Evolutionary conservation across 2,888 invertebrate genomes (phyloP), one percentile per base, ranked within the genome.

Genomic region (Tetragonisca angustula): DNA sequence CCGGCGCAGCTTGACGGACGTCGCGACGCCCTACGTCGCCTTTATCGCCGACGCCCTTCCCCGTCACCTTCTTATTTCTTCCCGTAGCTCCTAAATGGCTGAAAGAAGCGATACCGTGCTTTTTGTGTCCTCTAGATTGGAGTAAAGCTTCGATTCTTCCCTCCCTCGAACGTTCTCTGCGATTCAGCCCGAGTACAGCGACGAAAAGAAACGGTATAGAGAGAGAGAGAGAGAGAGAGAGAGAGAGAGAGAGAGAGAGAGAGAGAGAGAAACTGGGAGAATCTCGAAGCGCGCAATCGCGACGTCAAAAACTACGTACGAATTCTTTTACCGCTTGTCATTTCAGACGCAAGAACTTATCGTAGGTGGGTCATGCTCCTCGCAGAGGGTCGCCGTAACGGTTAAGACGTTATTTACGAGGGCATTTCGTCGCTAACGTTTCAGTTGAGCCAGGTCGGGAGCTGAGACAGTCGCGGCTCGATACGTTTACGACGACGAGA

Each of bases 21-120:
- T 94, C 93, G 93, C 92, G 94, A 94, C 94, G 94, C 94, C 94
- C 94, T 93, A 91, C 91, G 92, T 92, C 92, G 92, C 92, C 90
- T 92, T 93, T 92, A 93, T 93, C 92, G 91, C 92, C 88, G 87
- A 89, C 90, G 87, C 91, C 91, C 92, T 89, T 76, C 85, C 78
- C 86, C 79, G 83, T 81, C 83, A 82, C 80, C 83, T 69, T 82
- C 81, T 85, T 79, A 80, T 84, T 84, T 79, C 73, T 67, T 52
- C 69, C 81, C 75, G 71, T 59, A 76, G 67, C 72, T 69, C 54
- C 72, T 65, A 78, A 88, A 87, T 72, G 84, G 64, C 72, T 75
- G 74, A 83, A 84, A 77, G 84, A 84, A 88, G 54, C 80, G 86
- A 78, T 79, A 69, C 50, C 59, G 62, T 24, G 62, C 76, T 79